Percentiles rank a stretch among this genome's conserved stretches.
Conservation (phyloP, 2,888 invertebrate genomes). For the Liposcelis brunnea region DNA sequence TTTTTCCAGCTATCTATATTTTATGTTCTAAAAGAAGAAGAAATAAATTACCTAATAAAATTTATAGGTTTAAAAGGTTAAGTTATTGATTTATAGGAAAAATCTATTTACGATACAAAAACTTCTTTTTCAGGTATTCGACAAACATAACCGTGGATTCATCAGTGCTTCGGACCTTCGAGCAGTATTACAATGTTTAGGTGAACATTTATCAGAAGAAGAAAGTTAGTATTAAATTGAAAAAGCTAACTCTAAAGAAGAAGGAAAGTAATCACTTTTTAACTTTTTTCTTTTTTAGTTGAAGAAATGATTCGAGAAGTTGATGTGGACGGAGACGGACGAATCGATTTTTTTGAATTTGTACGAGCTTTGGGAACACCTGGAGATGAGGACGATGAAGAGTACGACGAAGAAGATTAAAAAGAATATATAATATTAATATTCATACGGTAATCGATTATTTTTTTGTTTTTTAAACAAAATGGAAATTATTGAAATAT, state of each 20-base stretch:
- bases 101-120: no score
- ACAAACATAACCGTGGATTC: constrained; percentile 82
- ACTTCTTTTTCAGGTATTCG: constrained; percentile 39
- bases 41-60: no score
- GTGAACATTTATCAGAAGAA: constrained; percentile 76
- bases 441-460: not conserved
- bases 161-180: constrained; percentile 76
- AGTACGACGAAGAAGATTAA: constrained; percentile 17
- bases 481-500: no score
- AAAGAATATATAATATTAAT: not conserved
- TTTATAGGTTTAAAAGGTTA: no score
- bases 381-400: constrained; percentile 22
- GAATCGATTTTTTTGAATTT: constrained; percentile 84
- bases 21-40: no score
- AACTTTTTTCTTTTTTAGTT: constrained; percentile 44
- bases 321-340: constrained; percentile 84
- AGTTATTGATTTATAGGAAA: no score
- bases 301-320: constrained; percentile 96
- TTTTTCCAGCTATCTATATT: no score
- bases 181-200: constrained; percentile 73
- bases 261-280: no score
- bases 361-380: constrained; percentile 74
- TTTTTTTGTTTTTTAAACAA: no score
- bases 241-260: constrained; percentile 1
- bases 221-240: constrained; percentile 56